Conservation (phyloP, 2,888 invertebrate species). For the Malthinus seriepunctatus region DNA sequence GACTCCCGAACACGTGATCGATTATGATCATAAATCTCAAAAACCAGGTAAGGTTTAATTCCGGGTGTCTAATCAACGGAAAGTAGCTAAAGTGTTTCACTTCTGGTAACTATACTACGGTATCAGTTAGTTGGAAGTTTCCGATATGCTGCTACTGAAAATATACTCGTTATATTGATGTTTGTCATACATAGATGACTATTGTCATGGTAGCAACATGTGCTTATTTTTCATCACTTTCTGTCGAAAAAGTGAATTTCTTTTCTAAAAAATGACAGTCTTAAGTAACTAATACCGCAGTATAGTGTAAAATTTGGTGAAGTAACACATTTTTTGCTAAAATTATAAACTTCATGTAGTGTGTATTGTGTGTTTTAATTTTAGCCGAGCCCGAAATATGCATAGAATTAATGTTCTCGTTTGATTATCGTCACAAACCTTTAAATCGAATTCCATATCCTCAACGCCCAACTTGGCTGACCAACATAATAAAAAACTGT, state of each 20-base stretch:
- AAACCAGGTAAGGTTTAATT: slow-evolving; percentile 51
- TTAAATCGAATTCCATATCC: slow-evolving; percentile 53
- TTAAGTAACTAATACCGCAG: too few species aligned
- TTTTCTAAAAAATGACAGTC: too few species aligned
- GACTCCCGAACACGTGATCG: slow-evolving; percentile 66
- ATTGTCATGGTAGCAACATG: too few species aligned
- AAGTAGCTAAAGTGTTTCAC: too few species aligned
- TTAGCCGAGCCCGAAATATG: slow-evolving; percentile 55
- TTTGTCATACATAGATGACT: too few species aligned
- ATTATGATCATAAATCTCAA: slow-evolving; percentile 70
- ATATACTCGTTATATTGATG: too few species aligned
- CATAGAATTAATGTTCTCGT: slow-evolving; percentile 67
- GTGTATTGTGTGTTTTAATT: background rate
- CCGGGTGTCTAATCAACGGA: too few species aligned
- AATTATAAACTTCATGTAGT: too few species aligned
- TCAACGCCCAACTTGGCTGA: slow-evolving; percentile 50
- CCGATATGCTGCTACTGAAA: background rate
- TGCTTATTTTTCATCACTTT: too few species aligned
- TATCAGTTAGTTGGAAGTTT: too few species aligned
- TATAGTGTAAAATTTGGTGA: slow-evolving; percentile 5
- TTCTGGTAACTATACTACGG: background rate
- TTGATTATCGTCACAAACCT: slow-evolving; percentile 72
- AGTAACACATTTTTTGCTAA: too few species aligned
- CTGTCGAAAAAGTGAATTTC: too few species aligned
- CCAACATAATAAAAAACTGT: slow-evolving; percentile 44